Base-by-base conservation (phyloP, 2,797 vertebrate species). In the Hippoglossus hippoglossus region DNA sequence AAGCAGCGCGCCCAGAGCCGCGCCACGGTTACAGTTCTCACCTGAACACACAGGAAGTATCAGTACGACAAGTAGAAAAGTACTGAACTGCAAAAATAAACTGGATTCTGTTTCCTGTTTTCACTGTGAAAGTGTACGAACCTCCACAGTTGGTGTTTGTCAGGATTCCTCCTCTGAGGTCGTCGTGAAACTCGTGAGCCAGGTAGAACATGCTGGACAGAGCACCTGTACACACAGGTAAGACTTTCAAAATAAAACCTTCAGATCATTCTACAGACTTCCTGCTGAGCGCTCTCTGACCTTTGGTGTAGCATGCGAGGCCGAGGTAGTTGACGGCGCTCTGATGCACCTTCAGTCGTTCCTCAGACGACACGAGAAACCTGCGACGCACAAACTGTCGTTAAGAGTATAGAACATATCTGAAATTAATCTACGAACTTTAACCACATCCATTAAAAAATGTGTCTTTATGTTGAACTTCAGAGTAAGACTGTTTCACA, bases 131-230 rank as follows among this genome's bases (percentile, higher is more conserved):
- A 2, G 15, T 4, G 1, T 18, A 47, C 51, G 0, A 49, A 92
- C 94, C 93, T 91, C 93, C 93, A 75, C 92, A 93, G 89, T 93
- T 94, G 49, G 90, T 87, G 85, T 94, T 93, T 6, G 91, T 39
- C 67, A 94, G 82, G 85, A 94, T 87, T 67, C 93, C 93, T 77
- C 64, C 87, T 1, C 1, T 12, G 1, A 77, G 67, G 71, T 94
- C 88, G 8, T 89, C 68, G 0, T 92, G 91, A 18, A 92, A 93
- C 84, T 90, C 73, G 7, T 92, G 71, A 0, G 92, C 92, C 51
- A 93, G 59, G 24, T 92, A 93, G 53, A 94, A 94, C 70, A 94
- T 6, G 41, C 92, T 93, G 79, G 75, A 80, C 47, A 94, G 76
- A 5, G 92, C 90, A 28, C 93, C 92, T 94, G 80, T 8, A 46